Base-by-base conservation (phyloP, 1,140 invertebrate species). In the Protaetia brevitarsis region DNA sequence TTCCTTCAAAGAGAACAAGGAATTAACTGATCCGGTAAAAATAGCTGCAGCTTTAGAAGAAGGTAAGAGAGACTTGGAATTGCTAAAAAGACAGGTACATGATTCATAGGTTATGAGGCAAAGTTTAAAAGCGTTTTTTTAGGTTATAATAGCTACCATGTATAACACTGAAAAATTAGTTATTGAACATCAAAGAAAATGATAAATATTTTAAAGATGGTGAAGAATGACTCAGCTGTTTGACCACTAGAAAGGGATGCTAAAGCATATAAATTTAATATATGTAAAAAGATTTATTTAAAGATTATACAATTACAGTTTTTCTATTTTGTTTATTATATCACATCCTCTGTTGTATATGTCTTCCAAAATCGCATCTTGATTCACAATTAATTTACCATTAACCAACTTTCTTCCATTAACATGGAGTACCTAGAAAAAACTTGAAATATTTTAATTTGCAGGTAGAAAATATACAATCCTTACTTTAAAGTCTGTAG, bases 401-500 rank as follows among this genome's bases (percentile, higher is more conserved):
- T 79, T 67, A 7, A 71, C 75, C 1, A 82, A 73, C 70, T 79
- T 84, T 8, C 83, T 73, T 1, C 82, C 83, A 65, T 79, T 78
- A 0, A 83, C 70, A 56, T 82, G 74, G 2, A 79, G 76, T 7
- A 92, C 87, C 82, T 91, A 90, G 64, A 93, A 89, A 4, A 89
- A 45, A 68, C n/a, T n/a, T n/a, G n/a, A n/a, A n/a, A n/a, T n/a
- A n/a, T n/a, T n/a, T n/a, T n/a, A n/a, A n/a, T n/a, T n/a, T n/a
- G n/a, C n/a, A 57, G 5, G 10, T 21, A 26, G 1, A 5, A 61
- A 70, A 64, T 69, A 62, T 31, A 65, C 68, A 69, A 70, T 63
- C 3, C 19, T 34, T n/a, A 92, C 89, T 81, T 93, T 92, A 68
- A 94, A 90, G 1, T 90, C 85, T 69, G 82, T 84, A 0, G 73